These are phyloP conservation scores for Seriola aureovittata DNA, from an alignment of 2,113 vertebrate genomes.

Conservation along the genomic window DNA sequence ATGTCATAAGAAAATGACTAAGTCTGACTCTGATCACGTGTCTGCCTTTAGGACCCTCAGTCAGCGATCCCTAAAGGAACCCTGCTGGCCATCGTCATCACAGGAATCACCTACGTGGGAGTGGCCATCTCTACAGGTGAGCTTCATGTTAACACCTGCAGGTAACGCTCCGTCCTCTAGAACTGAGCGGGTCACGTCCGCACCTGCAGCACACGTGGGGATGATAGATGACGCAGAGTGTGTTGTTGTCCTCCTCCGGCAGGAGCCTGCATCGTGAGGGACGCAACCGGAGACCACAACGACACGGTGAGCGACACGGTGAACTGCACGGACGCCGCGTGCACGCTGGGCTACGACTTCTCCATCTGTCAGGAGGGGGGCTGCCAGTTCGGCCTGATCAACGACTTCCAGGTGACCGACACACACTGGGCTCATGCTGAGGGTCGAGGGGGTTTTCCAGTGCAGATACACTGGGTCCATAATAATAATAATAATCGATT, in stretches of 20 bases:
- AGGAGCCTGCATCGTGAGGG: conserved; percentile 94
- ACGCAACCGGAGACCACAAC: conserved; percentile 93
- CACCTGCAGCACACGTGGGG: too few relatives aligned
- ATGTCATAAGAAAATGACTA: background rate
- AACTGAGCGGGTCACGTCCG: too few relatives aligned
- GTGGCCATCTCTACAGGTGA: conserved; percentile 93
- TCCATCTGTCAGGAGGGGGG: conserved; percentile 88
- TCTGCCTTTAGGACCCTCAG: conserved; percentile 90
- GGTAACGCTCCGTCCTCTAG: background rate
- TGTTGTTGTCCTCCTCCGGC: conserved; percentile 4
- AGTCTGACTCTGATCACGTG: background rate
- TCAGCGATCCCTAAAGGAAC: conserved; percentile 98
- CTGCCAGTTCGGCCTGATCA: conserved; percentile 93
- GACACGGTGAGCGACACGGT: conserved; percentile 87
- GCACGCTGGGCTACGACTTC: conserved; percentile 94
- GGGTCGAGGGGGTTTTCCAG: too few relatives aligned
- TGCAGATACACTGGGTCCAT: background rate
- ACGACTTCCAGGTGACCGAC: conserved; percentile 89
- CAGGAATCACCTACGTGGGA: conserved; percentile 92
- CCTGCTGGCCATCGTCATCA: conserved; percentile 95
- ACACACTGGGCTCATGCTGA: background rate
- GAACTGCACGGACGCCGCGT: conserved; percentile 95
- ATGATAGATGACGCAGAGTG: background rate
- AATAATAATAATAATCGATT: too few relatives aligned
- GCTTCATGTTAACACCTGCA: background rate